A percentile compares a stretch with the other conserved stretches of the same genome.
Evolutionary conservation across 1,140 invertebrate species (phyloP).

Genomic region (Leptinotarsa lineolata): DNA sequence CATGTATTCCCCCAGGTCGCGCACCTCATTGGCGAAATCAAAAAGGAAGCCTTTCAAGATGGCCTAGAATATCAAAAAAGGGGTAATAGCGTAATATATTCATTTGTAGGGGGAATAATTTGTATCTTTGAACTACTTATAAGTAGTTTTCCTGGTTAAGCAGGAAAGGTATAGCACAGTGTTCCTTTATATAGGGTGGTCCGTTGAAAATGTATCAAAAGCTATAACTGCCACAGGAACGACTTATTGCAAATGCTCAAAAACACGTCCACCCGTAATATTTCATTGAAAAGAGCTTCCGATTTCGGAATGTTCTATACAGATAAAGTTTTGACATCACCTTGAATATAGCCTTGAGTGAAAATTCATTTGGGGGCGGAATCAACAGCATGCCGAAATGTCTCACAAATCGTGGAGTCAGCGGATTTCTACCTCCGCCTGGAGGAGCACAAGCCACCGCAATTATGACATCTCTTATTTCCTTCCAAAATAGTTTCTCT

Average conservation of each 20-base stretch:
- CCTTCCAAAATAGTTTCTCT: conserved; percentile 85
- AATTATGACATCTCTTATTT: conserved; percentile 82
- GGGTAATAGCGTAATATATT: conserved; percentile 26
- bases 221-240: no score
- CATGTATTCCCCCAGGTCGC: conserved; percentile 70
- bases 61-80: conserved; percentile 57
- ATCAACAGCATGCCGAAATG: conserved; percentile 83
- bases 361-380: conserved; percentile 73
- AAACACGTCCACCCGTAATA: no score
- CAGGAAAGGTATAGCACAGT: no score
- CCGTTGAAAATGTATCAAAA: no score
- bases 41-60: conserved; percentile 77
- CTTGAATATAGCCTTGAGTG: conserved; percentile 79
- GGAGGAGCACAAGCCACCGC: conserved; percentile 84
- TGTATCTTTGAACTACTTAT: no score
- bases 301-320: no score
- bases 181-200: no score
- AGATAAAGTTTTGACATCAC: conserved; percentile 60
- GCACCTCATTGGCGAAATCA: conserved; percentile 74
- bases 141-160: no score
- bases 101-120: no score
- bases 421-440: conserved; percentile 82
- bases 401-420: conserved; percentile 81
- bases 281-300: no score
- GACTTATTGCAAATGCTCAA: no score